These are phyloP conservation scores for Eciton burchellii DNA, from an alignment of 1,140 invertebrate genomes.

Conservation along the genomic window DNA sequence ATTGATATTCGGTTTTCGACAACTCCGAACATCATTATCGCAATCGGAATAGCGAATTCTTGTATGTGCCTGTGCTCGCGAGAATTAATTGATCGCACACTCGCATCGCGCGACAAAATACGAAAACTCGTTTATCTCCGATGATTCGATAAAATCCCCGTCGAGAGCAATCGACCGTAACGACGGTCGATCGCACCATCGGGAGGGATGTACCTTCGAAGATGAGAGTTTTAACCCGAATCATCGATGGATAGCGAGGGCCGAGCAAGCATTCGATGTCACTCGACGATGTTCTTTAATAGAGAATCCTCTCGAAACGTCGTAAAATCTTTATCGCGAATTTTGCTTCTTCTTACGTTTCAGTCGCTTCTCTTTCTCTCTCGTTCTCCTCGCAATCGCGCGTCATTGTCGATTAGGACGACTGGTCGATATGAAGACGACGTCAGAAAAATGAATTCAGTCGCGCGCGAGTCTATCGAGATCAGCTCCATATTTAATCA, in stretches of 20 bases:
- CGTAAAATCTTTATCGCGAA: conserved; percentile 73
- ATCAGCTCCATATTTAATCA: conserved; percentile 50
- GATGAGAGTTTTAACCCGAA: conserved; percentile 23
- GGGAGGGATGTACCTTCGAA: background rate
- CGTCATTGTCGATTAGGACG: conserved; percentile 15
- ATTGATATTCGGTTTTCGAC: conserved; percentile 13
- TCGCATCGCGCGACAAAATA: conserved; percentile 15
- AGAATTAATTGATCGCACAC: conserved; percentile 20
- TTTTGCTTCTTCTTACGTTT: conserved; percentile 20
- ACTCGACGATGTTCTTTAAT: conserved; percentile 70
- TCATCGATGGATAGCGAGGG: conserved; percentile 2
- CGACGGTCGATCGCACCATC: conserved; percentile 22
- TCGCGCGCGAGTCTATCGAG: conserved; percentile 29
- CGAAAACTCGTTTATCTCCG: conserved; percentile 9
- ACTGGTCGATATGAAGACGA: conserved; percentile 34
- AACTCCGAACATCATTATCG: no score
- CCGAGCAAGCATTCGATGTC: conserved; percentile 40
- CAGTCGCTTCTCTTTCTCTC: background rate
- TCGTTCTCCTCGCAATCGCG: conserved; percentile 22
- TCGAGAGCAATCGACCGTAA: conserved; percentile 31
- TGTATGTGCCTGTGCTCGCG: background rate
- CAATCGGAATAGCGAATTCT: background rate
- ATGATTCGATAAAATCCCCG: conserved; percentile 39
- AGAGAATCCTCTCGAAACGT: conserved; percentile 73
- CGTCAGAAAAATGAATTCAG: conserved; percentile 65